Base-by-base conservation (phyloP, 2,797 vertebrate species). In the Leptatherina wallacei region DNA sequence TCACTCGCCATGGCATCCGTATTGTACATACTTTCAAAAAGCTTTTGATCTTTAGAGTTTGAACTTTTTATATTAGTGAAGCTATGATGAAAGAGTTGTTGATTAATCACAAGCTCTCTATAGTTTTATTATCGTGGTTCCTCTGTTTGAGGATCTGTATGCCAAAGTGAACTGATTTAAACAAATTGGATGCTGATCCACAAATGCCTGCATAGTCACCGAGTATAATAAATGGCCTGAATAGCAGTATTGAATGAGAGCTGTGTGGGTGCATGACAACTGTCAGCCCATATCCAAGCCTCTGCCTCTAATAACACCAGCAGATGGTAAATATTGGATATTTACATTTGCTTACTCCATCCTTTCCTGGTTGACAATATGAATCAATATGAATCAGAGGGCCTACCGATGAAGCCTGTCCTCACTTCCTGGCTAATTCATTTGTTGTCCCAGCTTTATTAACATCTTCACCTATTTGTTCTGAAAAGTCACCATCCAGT, bases 321-420 rank as follows among this genome's bases (percentile, higher is more conserved):
- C 82, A 72, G 69, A 93, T 86, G 81, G 93, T 93, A 94, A 95
- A 95, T 94, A 95, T 95, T 95, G 88, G 93, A 95, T 94, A 95
- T 95, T 94, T 95, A 93, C 92, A 94, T 92, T 94, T 93, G 91
- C 93, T 92, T 93, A 92, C 91, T 88, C 87, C 82, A 73, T 90
- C 86, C 89, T 91, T 86, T 75, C 77, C 89, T 91, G 60, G 52
- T 88, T 78, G 90, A 86, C 78, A 77, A 87, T 91, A 90, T 87
- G 89, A 94, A 92, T 95, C 93, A 89, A 94, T 94, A 89, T 80
- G 87, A 92, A 92, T 92, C 73, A 14, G 78, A 51, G 55, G 71
- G 69, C 78, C 77, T 65, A 74, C 75, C 66, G 24, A 85, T 78
- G 14, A 58, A 20, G 66, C 78, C 69, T 10, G 81, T 84, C 62